Evolutionary conservation across 2,888 invertebrate species (phyloP).

Genomic region (Megaustenia siamemsis): DNA sequence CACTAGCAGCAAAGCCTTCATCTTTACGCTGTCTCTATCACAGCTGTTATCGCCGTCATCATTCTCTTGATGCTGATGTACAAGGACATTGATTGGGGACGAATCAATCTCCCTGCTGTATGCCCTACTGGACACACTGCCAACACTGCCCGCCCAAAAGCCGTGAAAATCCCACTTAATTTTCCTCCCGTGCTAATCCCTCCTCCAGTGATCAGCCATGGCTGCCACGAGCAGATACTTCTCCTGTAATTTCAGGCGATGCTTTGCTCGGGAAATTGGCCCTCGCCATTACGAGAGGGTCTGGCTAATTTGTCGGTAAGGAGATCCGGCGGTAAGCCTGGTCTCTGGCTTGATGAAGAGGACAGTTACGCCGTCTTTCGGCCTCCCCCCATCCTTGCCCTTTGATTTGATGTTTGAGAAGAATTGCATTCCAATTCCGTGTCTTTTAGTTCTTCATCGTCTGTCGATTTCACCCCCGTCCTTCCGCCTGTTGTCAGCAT

Average conservation of each 20-base stretch:
- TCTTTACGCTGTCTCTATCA: background rate
- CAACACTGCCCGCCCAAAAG: constrained; percentile 14
- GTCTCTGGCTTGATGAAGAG: constrained; percentile 13
- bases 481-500: background rate
- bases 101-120: constrained; percentile 4
- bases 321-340: constrained; percentile 27
- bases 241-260: constrained; percentile 35
- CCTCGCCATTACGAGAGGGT: constrained; percentile 35
- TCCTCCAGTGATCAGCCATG: constrained; percentile 18
- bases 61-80: background rate
- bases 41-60: background rate
- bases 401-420: constrained; percentile 8
- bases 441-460: background rate
- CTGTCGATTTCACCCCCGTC: constrained; percentile 15
- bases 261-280: constrained; percentile 43
- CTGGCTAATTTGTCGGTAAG: constrained; percentile 43
- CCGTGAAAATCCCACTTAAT: constrained; percentile 41
- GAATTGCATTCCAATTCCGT: background rate
- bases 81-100: background rate
- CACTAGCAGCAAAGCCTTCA: too few species aligned
- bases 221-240: constrained; percentile 37
- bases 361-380: constrained; percentile 4
- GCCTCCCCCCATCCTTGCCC: background rate
- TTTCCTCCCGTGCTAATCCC: constrained; percentile 22
- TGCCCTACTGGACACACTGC: constrained; percentile 17